phyloP scores from a whole-genome alignment of 1,140 invertebrate species.

The Neotoxoptera formosana region DNA sequence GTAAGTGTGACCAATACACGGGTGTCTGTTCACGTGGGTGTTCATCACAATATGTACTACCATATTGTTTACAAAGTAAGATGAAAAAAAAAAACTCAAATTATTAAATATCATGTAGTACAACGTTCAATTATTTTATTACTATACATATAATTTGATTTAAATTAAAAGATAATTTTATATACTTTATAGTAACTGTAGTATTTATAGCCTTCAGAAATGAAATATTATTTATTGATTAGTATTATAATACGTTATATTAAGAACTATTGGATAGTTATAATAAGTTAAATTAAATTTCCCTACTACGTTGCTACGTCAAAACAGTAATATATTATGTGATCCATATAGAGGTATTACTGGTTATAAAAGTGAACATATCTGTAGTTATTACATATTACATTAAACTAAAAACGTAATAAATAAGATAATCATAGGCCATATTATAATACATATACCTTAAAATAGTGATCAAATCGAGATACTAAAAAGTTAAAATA shows the following conservation, averaged over 20 bases:
- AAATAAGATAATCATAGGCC: neutral
- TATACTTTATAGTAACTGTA: neutral
- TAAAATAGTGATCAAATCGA: neutral
- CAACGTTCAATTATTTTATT: neutral
- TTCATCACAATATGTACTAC: neutral
- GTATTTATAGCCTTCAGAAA: neutral
- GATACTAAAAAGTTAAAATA: neutral
- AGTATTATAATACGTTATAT: no score
- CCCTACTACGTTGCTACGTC: neutral
- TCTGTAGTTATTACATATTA: no score
- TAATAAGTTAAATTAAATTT: neutral
- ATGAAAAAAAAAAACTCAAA: neutral
- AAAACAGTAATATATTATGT: neutral
- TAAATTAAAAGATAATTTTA: neutral
- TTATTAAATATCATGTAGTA: neutral
- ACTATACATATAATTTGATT: neutral
- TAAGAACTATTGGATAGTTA: neutral
- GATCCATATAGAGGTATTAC: no score
- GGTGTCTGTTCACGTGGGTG: neutral
- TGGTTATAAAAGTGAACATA: neutral
- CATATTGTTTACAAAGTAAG: slow-evolving; percentile 22
- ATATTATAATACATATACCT: neutral
- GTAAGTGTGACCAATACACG: neutral
- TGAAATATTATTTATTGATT: neutral
- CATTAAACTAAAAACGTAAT: neutral